These are phyloP conservation scores for Drosophila navojoa DNA, from an alignment of 1,140 invertebrate genomes.

Conservation along the genomic window DNA sequence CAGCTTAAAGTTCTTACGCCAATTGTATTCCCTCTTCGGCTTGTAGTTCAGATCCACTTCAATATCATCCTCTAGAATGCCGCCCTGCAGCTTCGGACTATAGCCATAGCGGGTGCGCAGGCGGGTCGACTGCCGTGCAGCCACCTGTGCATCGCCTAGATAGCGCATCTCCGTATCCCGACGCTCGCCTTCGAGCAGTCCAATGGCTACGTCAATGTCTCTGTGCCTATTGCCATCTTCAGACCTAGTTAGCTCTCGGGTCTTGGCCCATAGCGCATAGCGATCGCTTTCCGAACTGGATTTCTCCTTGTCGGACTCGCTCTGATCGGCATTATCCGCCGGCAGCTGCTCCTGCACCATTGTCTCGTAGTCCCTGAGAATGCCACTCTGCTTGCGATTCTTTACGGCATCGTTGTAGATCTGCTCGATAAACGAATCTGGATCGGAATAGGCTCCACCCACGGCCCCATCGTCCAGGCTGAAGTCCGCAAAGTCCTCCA, in stretches of 20 bases:
- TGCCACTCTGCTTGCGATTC: constrained; percentile 77
- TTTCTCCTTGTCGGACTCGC: constrained; percentile 68
- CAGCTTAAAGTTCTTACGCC: constrained; percentile 80
- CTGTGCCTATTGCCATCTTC: constrained; percentile 36
- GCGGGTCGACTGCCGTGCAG: constrained; percentile 65
- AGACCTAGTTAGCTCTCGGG: constrained; percentile 50
- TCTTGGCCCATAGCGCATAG: constrained; percentile 68
- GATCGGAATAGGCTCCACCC: constrained; percentile 68
- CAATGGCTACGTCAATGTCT: constrained; percentile 52
- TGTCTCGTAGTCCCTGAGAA: constrained; percentile 71
- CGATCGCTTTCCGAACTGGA: constrained; percentile 65
- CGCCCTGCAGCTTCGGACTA: constrained; percentile 63
- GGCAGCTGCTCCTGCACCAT: constrained; percentile 73
- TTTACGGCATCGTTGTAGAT: constrained; percentile 80
- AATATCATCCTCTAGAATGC: constrained; percentile 58
- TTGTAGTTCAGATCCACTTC: constrained; percentile 78
- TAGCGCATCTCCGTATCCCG: constrained; percentile 69
- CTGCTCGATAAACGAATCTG: constrained; percentile 79
- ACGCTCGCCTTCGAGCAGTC: constrained; percentile 60
- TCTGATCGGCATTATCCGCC: constrained; percentile 41
- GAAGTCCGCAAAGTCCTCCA: constrained; percentile 59
- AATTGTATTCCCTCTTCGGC: constrained; percentile 78
- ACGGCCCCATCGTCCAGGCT: constrained; percentile 69
- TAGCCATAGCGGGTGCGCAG: constrained; percentile 75
- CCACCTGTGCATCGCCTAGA: constrained; percentile 68